These are phyloP conservation scores for Eupithecia vulgata DNA, from an alignment of 2,888 invertebrate genomes.

Conservation along the genomic window DNA sequence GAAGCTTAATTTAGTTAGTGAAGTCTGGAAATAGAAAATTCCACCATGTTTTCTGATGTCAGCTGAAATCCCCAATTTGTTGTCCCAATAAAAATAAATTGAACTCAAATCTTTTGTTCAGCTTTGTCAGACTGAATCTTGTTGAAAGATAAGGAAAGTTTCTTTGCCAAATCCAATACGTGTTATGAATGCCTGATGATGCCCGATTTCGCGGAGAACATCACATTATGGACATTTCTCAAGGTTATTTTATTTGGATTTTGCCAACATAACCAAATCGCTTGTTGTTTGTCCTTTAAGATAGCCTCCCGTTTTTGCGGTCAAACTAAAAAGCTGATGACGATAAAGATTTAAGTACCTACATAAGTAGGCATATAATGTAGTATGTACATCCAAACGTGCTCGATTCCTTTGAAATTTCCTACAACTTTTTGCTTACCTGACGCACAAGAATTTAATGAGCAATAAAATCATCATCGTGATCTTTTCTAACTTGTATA, in stretches of 20 bases:
- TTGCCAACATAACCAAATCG: conserved; percentile 27
- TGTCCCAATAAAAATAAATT: conserved; percentile 27
- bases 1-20: neutral
- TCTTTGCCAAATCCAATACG: conserved; percentile 44
- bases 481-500: neutral
- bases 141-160: conserved; percentile 41
- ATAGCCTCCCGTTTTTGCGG: conserved; percentile 11
- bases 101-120: conserved; percentile 13
- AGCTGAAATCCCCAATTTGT: conserved; percentile 15
- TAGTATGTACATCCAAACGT: neutral
- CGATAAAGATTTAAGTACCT: neutral
- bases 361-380: neutral
- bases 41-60: conserved; percentile 1
- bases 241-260: conserved; percentile 25
- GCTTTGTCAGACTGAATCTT: conserved; percentile 22
- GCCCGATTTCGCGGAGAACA: conserved; percentile 33
- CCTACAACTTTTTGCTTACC: neutral
- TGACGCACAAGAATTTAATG: neutral
- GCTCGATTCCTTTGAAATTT: neutral
- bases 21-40: neutral
- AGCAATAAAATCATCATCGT: neutral
- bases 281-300: conserved; percentile 27
- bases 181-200: conserved; percentile 40
- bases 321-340: neutral
- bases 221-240: conserved; percentile 26